Conservation (phyloP, 2,888 invertebrate genomes). For the Xestia ashworthii region DNA sequence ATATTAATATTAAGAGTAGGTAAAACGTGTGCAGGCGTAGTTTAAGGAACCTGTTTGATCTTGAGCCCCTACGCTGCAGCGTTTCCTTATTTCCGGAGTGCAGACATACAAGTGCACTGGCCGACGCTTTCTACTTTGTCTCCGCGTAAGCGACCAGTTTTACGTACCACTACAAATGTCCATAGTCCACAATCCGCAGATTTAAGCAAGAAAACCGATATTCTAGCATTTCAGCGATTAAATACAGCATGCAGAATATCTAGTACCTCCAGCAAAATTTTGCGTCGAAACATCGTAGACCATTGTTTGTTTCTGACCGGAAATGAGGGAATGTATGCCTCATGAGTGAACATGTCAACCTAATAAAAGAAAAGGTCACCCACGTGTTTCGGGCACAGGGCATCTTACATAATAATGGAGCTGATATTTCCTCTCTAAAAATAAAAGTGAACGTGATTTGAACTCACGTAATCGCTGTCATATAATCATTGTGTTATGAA, state of each 20-base stretch:
- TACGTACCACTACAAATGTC: conserved; percentile 19
- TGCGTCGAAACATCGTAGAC: not conserved
- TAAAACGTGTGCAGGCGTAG: conserved; percentile 18
- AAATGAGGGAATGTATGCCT: not conserved
- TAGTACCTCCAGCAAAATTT: not conserved
- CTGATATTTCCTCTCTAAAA: conserved; percentile 84
- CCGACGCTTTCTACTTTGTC: conserved; percentile 68
- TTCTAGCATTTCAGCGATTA: not conserved
- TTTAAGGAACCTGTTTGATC: conserved; percentile 63
- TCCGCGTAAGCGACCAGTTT: conserved; percentile 52
- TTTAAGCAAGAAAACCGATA: not conserved
- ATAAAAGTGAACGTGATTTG: conserved; percentile 85
- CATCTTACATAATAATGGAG: conserved; percentile 69
- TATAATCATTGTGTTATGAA: conserved; percentile 76
- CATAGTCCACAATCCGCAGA: not conserved
- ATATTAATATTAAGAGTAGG: conserved; percentile 14
- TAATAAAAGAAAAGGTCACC: conserved; percentile 68
- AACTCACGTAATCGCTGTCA: conserved; percentile 80
- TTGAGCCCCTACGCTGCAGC: conserved; percentile 41
- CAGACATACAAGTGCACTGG: conserved; percentile 63
- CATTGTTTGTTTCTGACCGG: not conserved
- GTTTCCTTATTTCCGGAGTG: conserved; percentile 66
- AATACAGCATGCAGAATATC: not conserved
- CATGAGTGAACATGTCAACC: conserved; percentile 5
- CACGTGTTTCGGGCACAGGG: conserved; percentile 69